Percentiles rank a stretch among this genome's conserved stretches.
Evolutionary conservation across 2,888 invertebrate species (phyloP).

Genomic region (Theretra japonica): DNA sequence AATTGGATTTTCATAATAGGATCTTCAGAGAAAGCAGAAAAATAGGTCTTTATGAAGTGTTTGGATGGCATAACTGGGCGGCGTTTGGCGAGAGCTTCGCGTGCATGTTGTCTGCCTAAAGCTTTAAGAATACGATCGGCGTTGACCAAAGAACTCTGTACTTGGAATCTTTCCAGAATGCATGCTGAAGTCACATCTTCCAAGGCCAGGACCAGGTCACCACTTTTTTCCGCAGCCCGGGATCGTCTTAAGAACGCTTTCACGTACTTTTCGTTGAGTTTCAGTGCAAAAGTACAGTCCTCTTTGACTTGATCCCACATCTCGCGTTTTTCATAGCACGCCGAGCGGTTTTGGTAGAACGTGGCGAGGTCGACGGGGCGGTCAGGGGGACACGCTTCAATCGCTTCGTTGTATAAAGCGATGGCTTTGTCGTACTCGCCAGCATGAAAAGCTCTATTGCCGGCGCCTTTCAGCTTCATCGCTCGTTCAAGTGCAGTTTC

Average conservation of each 20-base stretch:
- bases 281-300: constrained; percentile 94
- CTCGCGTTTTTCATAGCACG: constrained; percentile 95
- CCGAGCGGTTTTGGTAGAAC: constrained; percentile 98
- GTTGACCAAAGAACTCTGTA: constrained; percentile 90
- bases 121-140: constrained; percentile 96
- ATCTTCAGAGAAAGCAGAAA: constrained; percentile 94
- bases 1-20: constrained; percentile 87
- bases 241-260: constrained; percentile 95
- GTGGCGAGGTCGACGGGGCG: constrained; percentile 91
- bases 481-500: constrained; percentile 89
- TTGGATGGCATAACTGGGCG: constrained; percentile 92
- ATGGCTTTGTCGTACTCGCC: constrained; percentile 97
- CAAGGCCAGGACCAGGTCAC: constrained; percentile 91
- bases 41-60: constrained; percentile 94
- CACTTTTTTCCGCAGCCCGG: constrained; percentile 91
- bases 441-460: constrained; percentile 93
- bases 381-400: constrained; percentile 92
- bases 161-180: constrained; percentile 94
- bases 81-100: constrained; percentile 88
- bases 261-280: constrained; percentile 92
- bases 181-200: constrained; percentile 98
- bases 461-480: constrained; percentile 92
- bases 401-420: constrained; percentile 94
- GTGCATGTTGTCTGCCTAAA: constrained; percentile 89
- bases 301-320: constrained; percentile 93